Evolutionary conservation across 2,888 invertebrate species (phyloP).

Genomic region (Metopia argyrocephala): DNA sequence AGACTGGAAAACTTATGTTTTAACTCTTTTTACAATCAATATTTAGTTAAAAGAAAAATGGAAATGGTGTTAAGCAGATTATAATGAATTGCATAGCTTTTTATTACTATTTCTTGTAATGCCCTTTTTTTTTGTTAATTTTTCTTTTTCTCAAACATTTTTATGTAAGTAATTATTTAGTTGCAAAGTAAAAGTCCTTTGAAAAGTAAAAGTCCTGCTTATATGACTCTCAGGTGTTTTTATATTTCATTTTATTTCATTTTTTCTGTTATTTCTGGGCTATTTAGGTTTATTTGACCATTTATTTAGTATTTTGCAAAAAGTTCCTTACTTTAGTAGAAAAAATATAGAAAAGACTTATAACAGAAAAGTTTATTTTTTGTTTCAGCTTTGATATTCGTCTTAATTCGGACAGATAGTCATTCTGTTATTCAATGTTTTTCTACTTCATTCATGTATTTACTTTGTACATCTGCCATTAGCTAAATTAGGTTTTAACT

Average conservation of each 20-base stretch:
- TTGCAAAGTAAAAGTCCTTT: constrained; percentile 36
- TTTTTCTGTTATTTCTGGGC: neutral
- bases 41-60: too few relatives aligned
- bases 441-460: constrained; percentile 5
- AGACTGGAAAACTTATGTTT: too few relatives aligned
- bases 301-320: constrained; percentile 24
- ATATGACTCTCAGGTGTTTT: constrained; percentile 51
- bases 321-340: constrained; percentile 21
- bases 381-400: neutral
- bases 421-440: constrained; percentile 15
- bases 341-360: constrained; percentile 18
- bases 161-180: constrained; percentile 24
- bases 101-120: neutral
- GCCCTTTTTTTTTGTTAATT: neutral
- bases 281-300: constrained; percentile 52
- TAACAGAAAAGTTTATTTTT: constrained; percentile 18
- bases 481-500: constrained; percentile 63
- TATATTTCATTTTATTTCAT: constrained; percentile 32
- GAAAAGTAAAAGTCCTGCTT: constrained; percentile 54
- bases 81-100: constrained; percentile 1
- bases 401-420: constrained; percentile 6
- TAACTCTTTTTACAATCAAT: too few relatives aligned
- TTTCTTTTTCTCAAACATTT: neutral
- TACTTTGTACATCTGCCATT: constrained; percentile 60
- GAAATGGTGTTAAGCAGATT: constrained; percentile 18